A percentile compares a stretch with the other conserved stretches of the same genome.
phyloP scores from a whole-genome alignment of 1,140 invertebrate species.

The Polypedilum vanderplanki region DNA sequence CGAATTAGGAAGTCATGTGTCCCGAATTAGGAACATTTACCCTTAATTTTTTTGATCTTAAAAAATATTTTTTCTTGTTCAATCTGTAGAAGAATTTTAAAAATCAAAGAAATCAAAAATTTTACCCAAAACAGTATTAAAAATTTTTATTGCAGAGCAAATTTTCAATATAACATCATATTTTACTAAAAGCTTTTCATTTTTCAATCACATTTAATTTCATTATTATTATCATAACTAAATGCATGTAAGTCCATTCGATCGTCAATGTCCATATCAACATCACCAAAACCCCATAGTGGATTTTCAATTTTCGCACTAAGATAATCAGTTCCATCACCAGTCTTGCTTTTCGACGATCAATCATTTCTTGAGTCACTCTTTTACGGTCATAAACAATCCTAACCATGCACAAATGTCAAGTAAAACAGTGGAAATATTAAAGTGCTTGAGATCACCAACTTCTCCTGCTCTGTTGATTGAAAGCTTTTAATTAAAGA shows the following conservation, averaged over 20 bases:
- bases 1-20: no score
- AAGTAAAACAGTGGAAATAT: conserved; percentile 46
- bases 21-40: no score
- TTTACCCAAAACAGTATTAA: no score
- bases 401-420: conserved; percentile 46
- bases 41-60: no score
- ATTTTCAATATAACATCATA: no score
- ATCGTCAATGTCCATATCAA: background rate
- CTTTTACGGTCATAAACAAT: conserved; percentile 59
- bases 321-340: conserved; percentile 8
- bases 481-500: background rate
- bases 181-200: no score
- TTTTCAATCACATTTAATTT: background rate
- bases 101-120: no score
- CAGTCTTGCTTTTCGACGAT: conserved; percentile 29
- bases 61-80: no score
- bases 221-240: background rate
- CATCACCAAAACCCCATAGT: background rate
- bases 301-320: background rate
- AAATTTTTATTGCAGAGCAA: no score
- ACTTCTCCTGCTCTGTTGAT: conserved; percentile 53
- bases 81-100: no score
- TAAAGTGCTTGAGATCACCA: conserved; percentile 41
- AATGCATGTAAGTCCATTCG: background rate
- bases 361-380: conserved; percentile 45